These are phyloP conservation scores for Mallotus villosus DNA, from an alignment of 2,797 vertebrate genomes.

Conservation along the genomic window DNA sequence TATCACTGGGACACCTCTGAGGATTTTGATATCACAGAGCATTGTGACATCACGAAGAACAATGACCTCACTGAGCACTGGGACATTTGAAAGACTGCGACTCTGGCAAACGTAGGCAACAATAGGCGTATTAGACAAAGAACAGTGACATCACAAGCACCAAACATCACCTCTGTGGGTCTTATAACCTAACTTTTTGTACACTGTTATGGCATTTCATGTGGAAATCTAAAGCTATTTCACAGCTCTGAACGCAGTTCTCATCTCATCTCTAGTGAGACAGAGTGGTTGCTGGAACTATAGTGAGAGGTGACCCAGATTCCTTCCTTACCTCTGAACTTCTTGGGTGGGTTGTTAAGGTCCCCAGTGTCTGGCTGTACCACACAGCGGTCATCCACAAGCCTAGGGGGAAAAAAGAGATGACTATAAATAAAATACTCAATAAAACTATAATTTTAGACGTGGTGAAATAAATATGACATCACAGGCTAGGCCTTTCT, in stretches of 20 bases:
- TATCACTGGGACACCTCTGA: not conserved
- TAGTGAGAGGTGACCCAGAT: not conserved
- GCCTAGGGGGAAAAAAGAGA: slow-evolving; percentile 73
- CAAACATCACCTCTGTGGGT: not conserved
- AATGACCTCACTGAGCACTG: not conserved
- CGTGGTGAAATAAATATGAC: not conserved
- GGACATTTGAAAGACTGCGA: not conserved
- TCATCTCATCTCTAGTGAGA: not conserved
- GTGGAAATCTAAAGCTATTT: not conserved
- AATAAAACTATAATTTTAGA: not conserved
- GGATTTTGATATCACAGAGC: not conserved
- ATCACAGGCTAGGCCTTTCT: too few relatives aligned
- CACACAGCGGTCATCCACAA: slow-evolving; percentile 97
- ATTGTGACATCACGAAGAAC: not conserved
- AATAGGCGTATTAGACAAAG: not conserved
- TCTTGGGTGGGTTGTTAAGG: slow-evolving; percentile 98
- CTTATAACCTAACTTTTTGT: not conserved
- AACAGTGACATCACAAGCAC: not conserved
- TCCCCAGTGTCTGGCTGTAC: slow-evolving; percentile 97
- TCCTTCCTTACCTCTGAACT: slow-evolving; percentile 91
- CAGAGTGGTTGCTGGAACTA: too few relatives aligned
- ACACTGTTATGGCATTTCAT: not conserved
- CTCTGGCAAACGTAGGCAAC: not conserved
- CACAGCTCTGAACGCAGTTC: not conserved
- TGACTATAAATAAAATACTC: slow-evolving; percentile 16